Percentiles rank a stretch among this genome's conserved stretches.
Evolutionary conservation across 2,797 vertebrate genomes (phyloP).

Genomic region (Mus spretus): DNA sequence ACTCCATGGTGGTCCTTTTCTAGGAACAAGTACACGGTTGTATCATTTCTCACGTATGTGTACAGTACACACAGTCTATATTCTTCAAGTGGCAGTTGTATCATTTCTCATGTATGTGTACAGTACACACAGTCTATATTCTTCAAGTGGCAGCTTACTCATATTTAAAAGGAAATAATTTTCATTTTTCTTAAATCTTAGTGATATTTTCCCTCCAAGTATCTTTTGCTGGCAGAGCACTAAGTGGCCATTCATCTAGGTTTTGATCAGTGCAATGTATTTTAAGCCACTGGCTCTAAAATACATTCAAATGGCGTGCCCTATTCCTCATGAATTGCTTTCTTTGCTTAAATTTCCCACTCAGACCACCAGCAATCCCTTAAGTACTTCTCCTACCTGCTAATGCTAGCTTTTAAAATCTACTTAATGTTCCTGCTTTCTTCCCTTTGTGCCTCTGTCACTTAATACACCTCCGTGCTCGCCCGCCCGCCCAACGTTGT

Average conservation of each 20-base stretch:
- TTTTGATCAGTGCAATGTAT: constrained; percentile 69
- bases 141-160: constrained; percentile 40
- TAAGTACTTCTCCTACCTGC: constrained; percentile 84
- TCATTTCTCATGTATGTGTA: constrained; percentile 37
- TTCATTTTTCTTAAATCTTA: constrained; percentile 53
- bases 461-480: constrained; percentile 77
- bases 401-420: constrained; percentile 85
- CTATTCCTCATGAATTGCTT: constrained; percentile 77
- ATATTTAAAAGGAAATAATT: constrained; percentile 69
- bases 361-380: constrained; percentile 80
- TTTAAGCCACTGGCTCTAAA: constrained; percentile 78
- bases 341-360: constrained; percentile 80
- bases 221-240: constrained; percentile 58
- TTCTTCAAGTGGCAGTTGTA: constrained; percentile 36
- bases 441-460: constrained; percentile 81
- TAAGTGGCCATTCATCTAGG: constrained; percentile 66
- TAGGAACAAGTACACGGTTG: neutral
- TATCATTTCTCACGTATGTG: constrained; percentile 45
- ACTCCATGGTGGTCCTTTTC: neutral
- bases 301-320: constrained; percentile 77
- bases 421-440: constrained; percentile 81
- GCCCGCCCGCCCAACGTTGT: constrained; percentile 65
- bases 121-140: constrained; percentile 8
- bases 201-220: constrained; percentile 55
- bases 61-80: constrained; percentile 1